Evolutionary conservation across 2,797 vertebrate genomes (phyloP).

Genomic region (Nannoperca australis): DNA sequence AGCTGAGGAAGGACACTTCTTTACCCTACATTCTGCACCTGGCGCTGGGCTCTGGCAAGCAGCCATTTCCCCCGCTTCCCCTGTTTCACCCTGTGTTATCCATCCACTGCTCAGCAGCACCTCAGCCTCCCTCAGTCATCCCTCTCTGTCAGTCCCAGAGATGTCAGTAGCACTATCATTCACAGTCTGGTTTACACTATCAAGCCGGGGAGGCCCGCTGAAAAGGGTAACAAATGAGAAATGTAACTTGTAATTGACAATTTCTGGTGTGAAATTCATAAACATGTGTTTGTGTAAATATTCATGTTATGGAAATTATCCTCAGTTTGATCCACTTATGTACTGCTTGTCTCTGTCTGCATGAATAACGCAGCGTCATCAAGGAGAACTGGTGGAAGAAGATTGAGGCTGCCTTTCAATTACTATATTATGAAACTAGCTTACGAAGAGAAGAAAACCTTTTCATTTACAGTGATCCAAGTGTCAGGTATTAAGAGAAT

Average conservation of each 20-base stretch:
- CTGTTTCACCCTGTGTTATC: conserved; percentile 45
- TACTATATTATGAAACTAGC: conserved; percentile 2
- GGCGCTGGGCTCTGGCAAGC: conserved; percentile 62
- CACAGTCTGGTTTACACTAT: conserved; percentile 24
- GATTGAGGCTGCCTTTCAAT: conserved; percentile 1
- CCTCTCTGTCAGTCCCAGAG: conserved; percentile 28
- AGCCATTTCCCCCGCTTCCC: conserved; percentile 53
- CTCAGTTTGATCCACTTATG: conserved; percentile 16
- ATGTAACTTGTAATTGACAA: conserved; percentile 8
- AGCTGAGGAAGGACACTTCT: conserved; percentile 75
- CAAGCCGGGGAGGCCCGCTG: neutral
- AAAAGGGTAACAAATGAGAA: conserved; percentile 14
- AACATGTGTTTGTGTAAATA: conserved; percentile 35
- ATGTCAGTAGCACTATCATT: conserved; percentile 31
- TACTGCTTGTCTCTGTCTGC: neutral
- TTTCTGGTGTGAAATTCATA: conserved; percentile 19
- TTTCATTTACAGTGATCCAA: too few species aligned
- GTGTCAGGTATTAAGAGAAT: neutral
- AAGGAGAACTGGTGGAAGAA: neutral
- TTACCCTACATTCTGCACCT: conserved; percentile 74
- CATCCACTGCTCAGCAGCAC: conserved; percentile 39
- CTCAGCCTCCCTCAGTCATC: conserved; percentile 25
- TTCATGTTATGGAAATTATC: conserved; percentile 29
- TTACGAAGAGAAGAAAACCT: neutral
- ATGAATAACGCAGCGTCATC: conserved; percentile 17